Conservation (phyloP, 2,797 vertebrate species). For the Dipus sagitta region DNA sequence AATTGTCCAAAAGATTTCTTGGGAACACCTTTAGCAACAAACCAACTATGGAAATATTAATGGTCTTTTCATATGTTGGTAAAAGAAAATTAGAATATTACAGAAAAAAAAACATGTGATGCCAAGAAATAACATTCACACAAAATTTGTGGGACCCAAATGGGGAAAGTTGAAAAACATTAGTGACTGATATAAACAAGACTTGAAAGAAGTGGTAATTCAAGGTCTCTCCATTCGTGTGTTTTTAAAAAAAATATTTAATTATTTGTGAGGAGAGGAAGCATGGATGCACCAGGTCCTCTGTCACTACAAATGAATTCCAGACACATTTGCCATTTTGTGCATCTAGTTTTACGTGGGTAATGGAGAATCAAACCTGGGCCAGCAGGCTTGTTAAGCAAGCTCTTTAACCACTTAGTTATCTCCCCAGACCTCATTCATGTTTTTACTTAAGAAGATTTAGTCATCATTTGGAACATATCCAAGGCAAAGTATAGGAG, state of each 20-base stretch:
- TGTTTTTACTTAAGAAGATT: not conserved
- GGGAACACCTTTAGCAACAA: conserved; percentile 33
- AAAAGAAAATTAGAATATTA: conserved; percentile 57
- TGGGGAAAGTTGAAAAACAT: conserved; percentile 3
- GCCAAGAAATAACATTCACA: conserved; percentile 50
- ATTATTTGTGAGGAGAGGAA: no score
- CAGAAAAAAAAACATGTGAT: not conserved
- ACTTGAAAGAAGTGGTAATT: conserved; percentile 8
- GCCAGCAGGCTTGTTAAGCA: no score
- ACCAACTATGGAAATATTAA: conserved; percentile 42
- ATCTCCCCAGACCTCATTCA: not conserved
- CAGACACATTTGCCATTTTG: no score
- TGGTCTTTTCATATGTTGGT: not conserved
- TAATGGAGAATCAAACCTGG: no score
- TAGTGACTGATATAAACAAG: conserved; percentile 27
- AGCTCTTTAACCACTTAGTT: no score
- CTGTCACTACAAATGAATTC: no score
- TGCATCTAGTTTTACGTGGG: no score
- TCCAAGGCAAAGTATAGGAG: not conserved
- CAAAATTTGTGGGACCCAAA: conserved; percentile 28
- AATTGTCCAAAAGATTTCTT: conserved; percentile 43
- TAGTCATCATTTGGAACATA: conserved; percentile 36
- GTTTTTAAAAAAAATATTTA: not conserved
- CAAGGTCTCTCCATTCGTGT: conserved; percentile 10
- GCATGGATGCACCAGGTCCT: no score